Base-by-base conservation (phyloP, 64 coral and sea anemone genomes). In the Astreopora myriophthalma region DNA sequence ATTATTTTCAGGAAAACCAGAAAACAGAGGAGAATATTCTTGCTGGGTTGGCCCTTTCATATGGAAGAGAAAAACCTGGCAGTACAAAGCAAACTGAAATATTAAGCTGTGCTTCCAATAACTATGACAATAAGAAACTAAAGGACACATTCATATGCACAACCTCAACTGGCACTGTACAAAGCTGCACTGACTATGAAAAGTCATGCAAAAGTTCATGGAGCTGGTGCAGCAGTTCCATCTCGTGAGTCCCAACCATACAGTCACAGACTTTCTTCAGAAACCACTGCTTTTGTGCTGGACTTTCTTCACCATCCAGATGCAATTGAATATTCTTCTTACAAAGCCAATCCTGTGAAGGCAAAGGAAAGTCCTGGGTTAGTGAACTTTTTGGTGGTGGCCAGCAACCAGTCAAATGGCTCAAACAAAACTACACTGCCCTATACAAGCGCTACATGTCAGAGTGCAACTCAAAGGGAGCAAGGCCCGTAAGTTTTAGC, bases 331-430 rank as follows among this genome's bases (percentile, higher is more conserved):
- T 55, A 55, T 8, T 90, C 76, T n/a, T 90, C 88, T 0, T 79
- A 79, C 38, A 78, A 79, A 62, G 58, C 8, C 73, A 73, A 16
- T 24, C 34, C n/a, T 72, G 88, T 34, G 28, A 90, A 9, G 75
- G 88, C 24, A 90, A 90, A 69, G 10, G 66, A 5, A 80, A 48
- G 69, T 80, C 74, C 13, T 90, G 75, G 61, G 23, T 72, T 19
- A 90, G 40, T 90, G 88, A 90, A 34, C 14, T 81, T 19, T 32
- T 90, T 20, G 75, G 88, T 23, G 88, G 63, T 69, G 75, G 88
- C 34, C 10, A 30, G 2, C 88, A 90, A 40, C 75, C 88, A 48
- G 88, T 90, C 2, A 22, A 71, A 3, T 70, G 40, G 61, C 20
- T 72, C 8, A 81, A 80, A 44, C 37, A 81, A n/a, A n/a, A n/a